phyloP scores from a whole-genome alignment of 2,113 vertebrate species.

The Pionites leucogaster region DNA sequence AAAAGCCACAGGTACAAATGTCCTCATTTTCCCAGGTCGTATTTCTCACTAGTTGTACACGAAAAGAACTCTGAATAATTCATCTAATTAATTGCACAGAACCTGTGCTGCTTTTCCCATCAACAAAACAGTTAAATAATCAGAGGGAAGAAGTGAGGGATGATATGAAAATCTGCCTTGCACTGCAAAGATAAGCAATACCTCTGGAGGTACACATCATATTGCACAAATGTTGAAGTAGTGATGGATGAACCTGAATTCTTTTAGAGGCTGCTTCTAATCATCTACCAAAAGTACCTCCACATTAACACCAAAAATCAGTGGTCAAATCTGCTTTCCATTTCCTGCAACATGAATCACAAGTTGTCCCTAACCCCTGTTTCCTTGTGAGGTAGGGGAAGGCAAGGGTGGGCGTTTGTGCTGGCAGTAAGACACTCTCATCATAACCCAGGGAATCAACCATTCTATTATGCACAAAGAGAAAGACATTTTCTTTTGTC shows the following conservation, averaged over 20 bases:
- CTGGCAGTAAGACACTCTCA: neutral
- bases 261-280: neutral
- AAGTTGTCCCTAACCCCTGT: neutral
- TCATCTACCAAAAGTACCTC: neutral
- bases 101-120: neutral
- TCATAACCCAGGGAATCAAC: neutral
- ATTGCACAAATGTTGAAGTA: neutral
- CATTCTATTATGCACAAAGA: neutral
- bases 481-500: neutral
- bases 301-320: fast-evolving
- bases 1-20: neutral
- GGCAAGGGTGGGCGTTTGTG: neutral
- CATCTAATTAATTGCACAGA: neutral
- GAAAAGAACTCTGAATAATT: neutral
- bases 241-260: neutral
- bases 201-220: neutral
- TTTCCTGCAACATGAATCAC: neutral
- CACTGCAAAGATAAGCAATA: neutral
- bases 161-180: neutral
- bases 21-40: neutral
- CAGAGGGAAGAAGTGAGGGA: too few relatives aligned
- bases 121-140: neutral
- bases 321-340: neutral
- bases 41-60: neutral
- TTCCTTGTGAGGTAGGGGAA: neutral